A percentile compares a stretch with the other conserved stretches of the same genome.
Evolutionary conservation across 1,140 invertebrate genomes (phyloP).

Genomic region (Colletes latitarsis): DNA sequence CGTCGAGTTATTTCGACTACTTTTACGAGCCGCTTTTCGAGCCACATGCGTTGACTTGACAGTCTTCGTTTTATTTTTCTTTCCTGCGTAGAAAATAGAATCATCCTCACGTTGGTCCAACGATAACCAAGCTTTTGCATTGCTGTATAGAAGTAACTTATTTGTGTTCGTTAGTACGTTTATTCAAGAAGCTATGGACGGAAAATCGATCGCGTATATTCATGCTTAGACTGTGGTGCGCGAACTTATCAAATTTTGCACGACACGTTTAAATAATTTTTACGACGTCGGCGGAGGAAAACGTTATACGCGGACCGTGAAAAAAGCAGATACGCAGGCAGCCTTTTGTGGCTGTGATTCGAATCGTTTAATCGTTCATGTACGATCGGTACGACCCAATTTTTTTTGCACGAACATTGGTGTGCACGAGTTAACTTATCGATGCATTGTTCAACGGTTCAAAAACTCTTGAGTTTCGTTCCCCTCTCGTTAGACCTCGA

Average conservation of each 20-base stretch:
- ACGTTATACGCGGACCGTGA: not conserved
- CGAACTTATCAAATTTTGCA: slow-evolving; percentile 8
- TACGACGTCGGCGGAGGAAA: not conserved
- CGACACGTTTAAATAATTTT: not conserved
- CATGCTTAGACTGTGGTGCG: too few relatives aligned
- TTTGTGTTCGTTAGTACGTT: not conserved
- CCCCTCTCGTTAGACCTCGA: too few relatives aligned
- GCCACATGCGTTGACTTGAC: not conserved
- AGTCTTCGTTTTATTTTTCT: not conserved
- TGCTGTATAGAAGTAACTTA: not conserved
- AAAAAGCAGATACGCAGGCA: not conserved
- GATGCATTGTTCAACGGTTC: too few relatives aligned
- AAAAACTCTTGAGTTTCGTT: too few relatives aligned
- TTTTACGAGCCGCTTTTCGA: slow-evolving; percentile 25
- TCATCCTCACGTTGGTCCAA: not conserved
- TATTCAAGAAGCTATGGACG: not conserved
- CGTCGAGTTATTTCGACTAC: slow-evolving; percentile 42
- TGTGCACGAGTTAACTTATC: too few relatives aligned
- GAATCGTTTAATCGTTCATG: slow-evolving; percentile 4
- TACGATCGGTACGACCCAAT: not conserved
- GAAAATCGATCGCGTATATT: slow-evolving; percentile 13
- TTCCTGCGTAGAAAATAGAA: not conserved
- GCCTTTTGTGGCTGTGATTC: not conserved
- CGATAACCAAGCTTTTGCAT: too few relatives aligned
- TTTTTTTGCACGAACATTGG: not conserved